Percentiles rank a stretch among this genome's conserved stretches.
phyloP scores from a whole-genome alignment of 1,140 invertebrate species.

The Homarus americanus region DNA sequence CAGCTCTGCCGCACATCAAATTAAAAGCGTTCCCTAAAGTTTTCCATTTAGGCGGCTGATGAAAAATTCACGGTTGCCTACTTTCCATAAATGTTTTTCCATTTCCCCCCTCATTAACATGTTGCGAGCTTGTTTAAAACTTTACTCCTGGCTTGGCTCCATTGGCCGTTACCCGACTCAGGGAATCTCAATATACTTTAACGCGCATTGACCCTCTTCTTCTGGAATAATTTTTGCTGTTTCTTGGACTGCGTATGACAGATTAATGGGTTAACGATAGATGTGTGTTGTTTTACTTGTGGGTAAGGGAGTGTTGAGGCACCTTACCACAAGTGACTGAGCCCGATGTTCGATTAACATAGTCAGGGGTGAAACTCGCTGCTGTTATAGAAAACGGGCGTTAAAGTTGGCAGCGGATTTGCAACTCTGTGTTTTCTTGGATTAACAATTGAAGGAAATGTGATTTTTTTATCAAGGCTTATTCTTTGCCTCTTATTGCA shows the following conservation, averaged over 20 bases:
- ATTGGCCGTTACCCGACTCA: conserved; percentile 8
- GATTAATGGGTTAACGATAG: conserved; percentile 38
- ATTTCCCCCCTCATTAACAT: conserved; percentile 72
- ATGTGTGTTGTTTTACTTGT: conserved; percentile 10
- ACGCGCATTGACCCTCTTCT: conserved; percentile 1
- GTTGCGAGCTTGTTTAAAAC: conserved; percentile 72
- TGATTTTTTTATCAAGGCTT: conserved; percentile 28
- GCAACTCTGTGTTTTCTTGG: conserved; percentile 55
- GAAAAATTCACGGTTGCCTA: conserved; percentile 73
- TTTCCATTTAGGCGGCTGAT: conserved; percentile 72
- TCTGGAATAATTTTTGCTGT: conserved; percentile 14
- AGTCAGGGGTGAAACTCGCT: conserved; percentile 29
- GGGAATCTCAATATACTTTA: neutral
- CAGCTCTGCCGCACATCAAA: conserved; percentile 69
- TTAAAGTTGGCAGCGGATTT: conserved; percentile 61
- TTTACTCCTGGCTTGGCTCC: conserved; percentile 3
- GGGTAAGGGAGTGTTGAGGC: neutral
- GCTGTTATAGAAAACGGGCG: conserved; percentile 53
- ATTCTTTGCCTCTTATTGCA: conserved; percentile 16
- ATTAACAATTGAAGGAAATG: conserved; percentile 57
- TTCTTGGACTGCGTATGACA: conserved; percentile 21
- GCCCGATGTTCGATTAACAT: conserved; percentile 36
- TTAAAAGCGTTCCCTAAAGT: conserved; percentile 71
- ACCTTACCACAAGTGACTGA: neutral
- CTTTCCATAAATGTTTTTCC: conserved; percentile 73